Evolutionary conservation across 2,797 vertebrate species (phyloP), one percentile per base, ranked within the genome.

Genomic region (Cirrhinus mrigala): DNA sequence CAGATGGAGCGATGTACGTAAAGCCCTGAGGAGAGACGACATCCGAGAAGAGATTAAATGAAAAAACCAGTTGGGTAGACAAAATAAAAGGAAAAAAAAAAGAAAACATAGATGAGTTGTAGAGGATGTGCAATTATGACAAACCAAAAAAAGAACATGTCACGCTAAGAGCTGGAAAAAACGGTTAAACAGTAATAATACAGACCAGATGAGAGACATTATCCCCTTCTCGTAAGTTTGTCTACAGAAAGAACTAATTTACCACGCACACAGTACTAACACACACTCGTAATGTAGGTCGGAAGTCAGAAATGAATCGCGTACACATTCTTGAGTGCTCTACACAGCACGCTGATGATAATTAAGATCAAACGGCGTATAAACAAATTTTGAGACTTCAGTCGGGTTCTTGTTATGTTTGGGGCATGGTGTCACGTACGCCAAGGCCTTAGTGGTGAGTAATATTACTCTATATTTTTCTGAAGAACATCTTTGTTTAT

Each of bases 1-100:
- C 98, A 90, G 98, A 99, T 81, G 97, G 97, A 93, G 98, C 98
- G 93, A 99, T 97, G 7, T 99, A 99, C 1, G 97, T 99, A 91
- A 99, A 99, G 92, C 97, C 98, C 98, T 99, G 92, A 29, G 75
- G 77, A 88, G 69, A 60, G 50, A 70, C 56, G 11, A 54, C 66
- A 83, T 27, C 85, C 52, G 56, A 60, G 70, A 85, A 54, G 6
- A 62, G 54, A 85, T 75, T 60, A 46, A 92, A 58, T 37, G 14
- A 56, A 46, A 60, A 76, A 80, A 52, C 46, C 46, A 6, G 90
- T 86, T 88, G 85, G 83, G 83, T 89, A 88, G 90, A 93, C 89
- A 93, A 92, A 93, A 82, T 87, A 90, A 91, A 88, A 88, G 14
- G 14, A 3, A 7, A 16, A 16, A 89, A 89, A 90, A 93, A 92